phyloP scores from a whole-genome alignment of 2,888 invertebrate species.

The Sinelater perroti region DNA sequence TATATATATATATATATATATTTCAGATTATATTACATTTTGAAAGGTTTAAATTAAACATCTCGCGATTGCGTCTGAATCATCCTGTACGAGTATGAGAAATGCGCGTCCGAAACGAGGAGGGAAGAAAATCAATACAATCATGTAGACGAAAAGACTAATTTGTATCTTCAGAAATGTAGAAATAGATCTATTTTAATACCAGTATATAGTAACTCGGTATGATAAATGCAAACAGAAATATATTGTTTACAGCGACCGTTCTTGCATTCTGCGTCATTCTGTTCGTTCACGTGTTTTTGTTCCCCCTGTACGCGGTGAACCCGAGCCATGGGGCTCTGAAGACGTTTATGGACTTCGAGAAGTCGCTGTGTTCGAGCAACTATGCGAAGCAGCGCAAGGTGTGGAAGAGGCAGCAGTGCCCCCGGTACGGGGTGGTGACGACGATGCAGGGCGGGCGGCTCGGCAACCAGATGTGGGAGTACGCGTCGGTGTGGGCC shows the following conservation, averaged over 20 bases:
- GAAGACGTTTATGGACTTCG: constrained; percentile 63
- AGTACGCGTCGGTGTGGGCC: constrained; percentile 64
- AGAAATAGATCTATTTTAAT: constrained; percentile 21
- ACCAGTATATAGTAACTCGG: constrained; percentile 21
- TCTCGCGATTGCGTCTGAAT: too few relatives aligned
- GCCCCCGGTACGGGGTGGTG: constrained; percentile 62
- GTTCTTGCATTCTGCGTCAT: constrained; percentile 67
- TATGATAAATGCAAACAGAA: constrained; percentile 67
- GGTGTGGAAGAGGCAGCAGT: constrained; percentile 54
- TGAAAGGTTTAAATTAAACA: too few relatives aligned
- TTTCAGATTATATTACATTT: too few relatives aligned
- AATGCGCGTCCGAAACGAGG: not conserved
- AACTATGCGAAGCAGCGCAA: constrained; percentile 57
- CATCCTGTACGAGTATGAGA: constrained; percentile 8
- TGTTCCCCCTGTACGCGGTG: constrained; percentile 66
- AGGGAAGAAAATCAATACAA: constrained; percentile 32
- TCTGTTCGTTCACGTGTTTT: constrained; percentile 67
- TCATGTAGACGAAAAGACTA: constrained; percentile 33
- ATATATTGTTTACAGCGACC: constrained; percentile 67
- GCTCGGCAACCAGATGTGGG: constrained; percentile 64
- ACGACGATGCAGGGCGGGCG: constrained; percentile 61
- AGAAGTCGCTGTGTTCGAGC: constrained; percentile 64
- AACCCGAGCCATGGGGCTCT: constrained; percentile 57
- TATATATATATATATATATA: too few relatives aligned
- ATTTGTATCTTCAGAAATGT: constrained; percentile 31